These are phyloP conservation scores for Pseudoatta argentina DNA, from an alignment of 1,140 invertebrate genomes.

Conservation along the genomic window DNA sequence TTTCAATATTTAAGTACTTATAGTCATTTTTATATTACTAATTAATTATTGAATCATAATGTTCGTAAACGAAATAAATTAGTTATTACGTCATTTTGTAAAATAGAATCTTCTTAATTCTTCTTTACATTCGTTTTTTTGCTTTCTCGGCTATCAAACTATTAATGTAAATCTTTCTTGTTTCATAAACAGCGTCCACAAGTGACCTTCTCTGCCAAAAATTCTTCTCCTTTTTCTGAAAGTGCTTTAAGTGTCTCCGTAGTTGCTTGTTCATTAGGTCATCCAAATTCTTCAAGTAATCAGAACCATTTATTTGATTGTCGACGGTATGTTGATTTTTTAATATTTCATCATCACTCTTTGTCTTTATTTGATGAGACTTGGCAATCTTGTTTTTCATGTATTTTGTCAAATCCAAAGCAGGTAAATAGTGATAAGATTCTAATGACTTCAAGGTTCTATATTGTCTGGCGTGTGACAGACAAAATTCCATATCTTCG, in stretches of 20 bases:
- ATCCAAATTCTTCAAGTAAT: slow-evolving; percentile 50
- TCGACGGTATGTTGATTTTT: slow-evolving; percentile 36
- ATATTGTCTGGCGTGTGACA: neutral
- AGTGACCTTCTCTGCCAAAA: slow-evolving; percentile 17
- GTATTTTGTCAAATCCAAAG: slow-evolving; percentile 65
- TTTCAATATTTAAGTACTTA: no score
- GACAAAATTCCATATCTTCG: slow-evolving; percentile 11
- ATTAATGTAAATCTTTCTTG: slow-evolving; percentile 39
- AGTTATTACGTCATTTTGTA: neutral
- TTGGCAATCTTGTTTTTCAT: slow-evolving; percentile 56
- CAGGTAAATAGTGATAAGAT: slow-evolving; percentile 32
- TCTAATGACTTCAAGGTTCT: slow-evolving; percentile 55
- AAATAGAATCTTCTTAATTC: neutral
- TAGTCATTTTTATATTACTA: neutral
- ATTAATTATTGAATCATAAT: neutral
- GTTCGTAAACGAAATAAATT: neutral
- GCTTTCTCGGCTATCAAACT: neutral
- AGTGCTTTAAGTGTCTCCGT: slow-evolving; percentile 11
- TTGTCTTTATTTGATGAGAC: slow-evolving; percentile 49
- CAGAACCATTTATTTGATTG: slow-evolving; percentile 34
- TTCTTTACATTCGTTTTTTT: slow-evolving; percentile 20
- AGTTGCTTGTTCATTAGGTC: slow-evolving; percentile 24
- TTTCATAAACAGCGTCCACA: slow-evolving; percentile 49
- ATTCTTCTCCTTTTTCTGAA: slow-evolving; percentile 15
- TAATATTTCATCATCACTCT: slow-evolving; percentile 65